These are phyloP conservation scores for Morone saxatilis DNA, from an alignment of 2,113 vertebrate species.

Conservation along the genomic window DNA sequence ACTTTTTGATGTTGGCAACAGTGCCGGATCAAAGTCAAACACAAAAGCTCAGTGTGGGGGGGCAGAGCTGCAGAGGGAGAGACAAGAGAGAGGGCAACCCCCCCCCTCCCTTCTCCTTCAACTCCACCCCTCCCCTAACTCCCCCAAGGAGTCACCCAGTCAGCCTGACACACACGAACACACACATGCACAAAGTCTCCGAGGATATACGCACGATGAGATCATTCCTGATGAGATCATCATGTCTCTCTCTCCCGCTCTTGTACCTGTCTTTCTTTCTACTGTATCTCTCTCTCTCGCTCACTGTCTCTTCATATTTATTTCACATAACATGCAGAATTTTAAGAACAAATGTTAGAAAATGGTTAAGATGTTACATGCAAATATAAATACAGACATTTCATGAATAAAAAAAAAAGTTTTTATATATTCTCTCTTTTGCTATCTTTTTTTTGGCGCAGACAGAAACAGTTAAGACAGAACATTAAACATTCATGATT, in stretches of 20 bases:
- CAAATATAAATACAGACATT: neutral
- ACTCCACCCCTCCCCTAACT: neutral
- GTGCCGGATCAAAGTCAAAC: conserved; percentile 70
- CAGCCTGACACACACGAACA: conserved; percentile 19
- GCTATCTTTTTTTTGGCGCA: neutral
- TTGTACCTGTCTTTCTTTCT: neutral
- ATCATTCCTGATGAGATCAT: conserved; percentile 77
- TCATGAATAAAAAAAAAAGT: neutral
- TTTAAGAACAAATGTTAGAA: neutral
- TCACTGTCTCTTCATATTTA: neutral
- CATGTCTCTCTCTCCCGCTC: neutral
- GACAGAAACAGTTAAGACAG: neutral
- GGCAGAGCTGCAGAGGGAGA: conserved; percentile 21
- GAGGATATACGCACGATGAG: conserved; percentile 56
- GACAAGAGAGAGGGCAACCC: conserved; percentile 44
- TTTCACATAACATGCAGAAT: neutral
- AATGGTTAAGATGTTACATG: neutral
- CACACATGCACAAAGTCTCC: conserved; percentile 32
- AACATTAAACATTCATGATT: conserved; percentile 2
- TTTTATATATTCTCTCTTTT: neutral
- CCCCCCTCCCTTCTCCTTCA: conserved; percentile 36
- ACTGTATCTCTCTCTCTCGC: neutral
- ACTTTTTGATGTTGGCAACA: conserved; percentile 74
- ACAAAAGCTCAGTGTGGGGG: conserved; percentile 53
- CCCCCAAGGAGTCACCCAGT: conserved; percentile 48